phyloP scores from a whole-genome alignment of 2,888 invertebrate genomes.

The Athripsodes cinereus region DNA sequence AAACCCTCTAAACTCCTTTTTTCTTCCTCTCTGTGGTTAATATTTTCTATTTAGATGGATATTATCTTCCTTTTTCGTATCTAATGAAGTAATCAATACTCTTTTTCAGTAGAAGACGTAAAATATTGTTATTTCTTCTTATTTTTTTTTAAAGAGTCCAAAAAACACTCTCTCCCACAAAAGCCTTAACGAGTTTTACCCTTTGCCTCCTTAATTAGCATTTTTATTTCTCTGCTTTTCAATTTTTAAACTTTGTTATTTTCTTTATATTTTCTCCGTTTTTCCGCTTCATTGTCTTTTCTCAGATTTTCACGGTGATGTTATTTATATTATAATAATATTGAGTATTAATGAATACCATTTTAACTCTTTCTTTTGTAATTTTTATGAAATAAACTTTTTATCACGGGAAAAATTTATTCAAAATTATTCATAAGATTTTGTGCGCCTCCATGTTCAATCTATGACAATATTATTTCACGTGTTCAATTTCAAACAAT shows the following conservation, averaged over 20 bases:
- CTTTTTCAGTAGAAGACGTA: too few species aligned
- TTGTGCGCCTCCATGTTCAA: too few species aligned
- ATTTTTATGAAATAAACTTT: too few species aligned
- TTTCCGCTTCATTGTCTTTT: not conserved
- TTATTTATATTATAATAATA: not conserved
- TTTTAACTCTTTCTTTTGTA: not conserved
- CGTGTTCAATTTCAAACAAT: too few species aligned
- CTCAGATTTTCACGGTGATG: not conserved
- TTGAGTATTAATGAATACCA: not conserved
- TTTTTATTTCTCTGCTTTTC: not conserved
- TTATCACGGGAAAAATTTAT: too few species aligned
- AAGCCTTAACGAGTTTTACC: not conserved
- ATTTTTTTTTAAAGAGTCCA: too few species aligned
- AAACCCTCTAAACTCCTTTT: not conserved
- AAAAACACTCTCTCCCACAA: not conserved
- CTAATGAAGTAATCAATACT: too few species aligned
- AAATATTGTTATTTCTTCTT: too few species aligned
- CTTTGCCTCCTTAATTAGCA: not conserved
- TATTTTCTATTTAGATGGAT: not conserved
- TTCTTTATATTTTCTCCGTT: too few species aligned
- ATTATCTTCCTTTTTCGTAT: too few species aligned
- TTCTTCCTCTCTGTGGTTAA: not conserved
- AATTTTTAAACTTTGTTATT: not conserved
- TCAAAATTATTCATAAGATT: too few species aligned
- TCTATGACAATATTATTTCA: too few species aligned